Evolutionary conservation across 2,113 vertebrate species (phyloP), one percentile per base, ranked within the genome.

Genomic region (Sorex fumeus): DNA sequence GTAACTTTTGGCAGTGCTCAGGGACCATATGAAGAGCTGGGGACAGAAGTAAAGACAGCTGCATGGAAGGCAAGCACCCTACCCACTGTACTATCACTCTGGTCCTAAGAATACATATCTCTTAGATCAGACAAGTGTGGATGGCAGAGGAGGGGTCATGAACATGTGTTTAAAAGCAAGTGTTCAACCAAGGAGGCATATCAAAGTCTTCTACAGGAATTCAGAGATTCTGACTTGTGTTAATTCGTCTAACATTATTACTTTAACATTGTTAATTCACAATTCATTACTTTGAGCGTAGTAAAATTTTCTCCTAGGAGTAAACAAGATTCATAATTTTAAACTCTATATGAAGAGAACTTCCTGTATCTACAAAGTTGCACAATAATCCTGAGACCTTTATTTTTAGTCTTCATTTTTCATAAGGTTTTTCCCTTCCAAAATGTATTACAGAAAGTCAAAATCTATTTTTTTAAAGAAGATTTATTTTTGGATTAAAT

Each of bases 401-500:
- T 91, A 91, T 36, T 47, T 34, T 45, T 50, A 75, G 53, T 91
- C 82, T 43, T 92, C 45, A 62, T 91, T 40, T 28, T 18, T 72
- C 19, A 75, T 78, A 64, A 80, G 28, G 12, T 74, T 81, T 43
- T 93, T 95, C 66, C 34, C 81, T 89, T 27, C 28, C 66, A 80
- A 83, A 88, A 96, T 85, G 45, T 89, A 93, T 72, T 93, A 97
- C 96, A 95, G 93, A 95, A 94, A 96, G 34, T 84, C 93, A 27
- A 87, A 90, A 92, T 86, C 60, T 81, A 96, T 98, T 98, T 97
- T 66, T 97, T 93, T 77, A 94, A 98, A 97, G 97, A 98, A 97
- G 97, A 96, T 98, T 98, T 98, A 98, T 97, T 98, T 60, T 97
- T 96, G 76, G 93, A 95, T 97, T 97, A 97, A 97, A 95, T 97